These are phyloP conservation scores for Sepioteuthis lessoniana DNA, from an alignment of 2,888 invertebrate genomes.

Conservation along the genomic window DNA sequence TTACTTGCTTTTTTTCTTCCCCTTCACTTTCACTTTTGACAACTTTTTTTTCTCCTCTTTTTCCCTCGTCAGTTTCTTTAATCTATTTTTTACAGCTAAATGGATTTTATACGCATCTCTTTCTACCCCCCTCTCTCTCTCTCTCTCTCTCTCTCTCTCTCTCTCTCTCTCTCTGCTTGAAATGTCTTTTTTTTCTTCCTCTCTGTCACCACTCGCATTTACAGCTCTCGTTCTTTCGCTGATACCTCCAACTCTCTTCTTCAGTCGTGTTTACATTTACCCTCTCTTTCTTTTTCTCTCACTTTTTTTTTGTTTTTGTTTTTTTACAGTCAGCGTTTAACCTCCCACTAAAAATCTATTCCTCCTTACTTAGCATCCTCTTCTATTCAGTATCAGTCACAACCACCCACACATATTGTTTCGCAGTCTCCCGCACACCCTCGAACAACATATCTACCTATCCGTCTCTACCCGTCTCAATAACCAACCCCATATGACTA, in stretches of 20 bases:
- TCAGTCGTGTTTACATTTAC: too few species aligned
- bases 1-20: too few species aligned
- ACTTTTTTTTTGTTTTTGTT: background rate
- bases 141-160: slow-evolving; percentile 50
- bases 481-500: background rate
- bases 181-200: too few species aligned
- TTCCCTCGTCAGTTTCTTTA: too few species aligned
- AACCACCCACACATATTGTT: slow-evolving; percentile 33
- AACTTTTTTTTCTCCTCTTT: background rate
- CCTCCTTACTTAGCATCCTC: background rate
- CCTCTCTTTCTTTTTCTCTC: background rate
- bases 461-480: background rate
- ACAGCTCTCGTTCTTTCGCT: too few species aligned
- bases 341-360: background rate
- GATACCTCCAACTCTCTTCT: too few species aligned
- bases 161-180: background rate
- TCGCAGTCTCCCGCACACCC: background rate
- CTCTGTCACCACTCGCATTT: too few species aligned
- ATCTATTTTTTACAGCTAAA: too few species aligned
- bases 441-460: background rate
- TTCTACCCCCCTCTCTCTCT: slow-evolving; percentile 42
- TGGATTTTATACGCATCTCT: too few species aligned
- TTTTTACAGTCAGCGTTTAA: background rate
- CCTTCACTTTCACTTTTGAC: background rate
- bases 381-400: background rate